phyloP scores from a whole-genome alignment of 2,888 invertebrate genomes.

The Campoplex nolae region DNA sequence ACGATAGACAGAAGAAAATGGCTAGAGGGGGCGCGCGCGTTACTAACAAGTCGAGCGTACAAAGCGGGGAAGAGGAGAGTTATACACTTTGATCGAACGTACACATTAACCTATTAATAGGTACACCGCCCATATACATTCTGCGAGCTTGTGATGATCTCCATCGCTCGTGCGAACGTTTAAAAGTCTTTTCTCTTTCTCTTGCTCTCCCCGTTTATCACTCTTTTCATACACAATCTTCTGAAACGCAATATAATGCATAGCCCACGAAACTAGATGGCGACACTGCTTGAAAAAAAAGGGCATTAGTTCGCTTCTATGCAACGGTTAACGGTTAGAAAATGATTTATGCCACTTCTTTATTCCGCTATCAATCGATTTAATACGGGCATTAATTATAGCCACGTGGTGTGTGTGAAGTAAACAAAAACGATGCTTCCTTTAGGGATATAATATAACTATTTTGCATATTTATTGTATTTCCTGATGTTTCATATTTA shows the following conservation, averaged over 20 bases:
- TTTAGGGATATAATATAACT: background rate
- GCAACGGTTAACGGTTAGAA: background rate
- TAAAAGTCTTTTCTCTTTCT: slow-evolving; percentile 36
- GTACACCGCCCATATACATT: slow-evolving; percentile 65
- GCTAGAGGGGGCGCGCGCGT: slow-evolving; percentile 3
- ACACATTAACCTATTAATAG: slow-evolving; percentile 72
- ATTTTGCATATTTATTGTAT: slow-evolving; percentile 1
- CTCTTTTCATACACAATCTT: background rate
- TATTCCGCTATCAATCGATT: background rate
- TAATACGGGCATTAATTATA: background rate
- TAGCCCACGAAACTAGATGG: slow-evolving; percentile 5
- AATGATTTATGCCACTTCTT: background rate
- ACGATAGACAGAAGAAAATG: slow-evolving; percentile 10
- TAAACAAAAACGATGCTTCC: background rate
- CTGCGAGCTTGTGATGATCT: slow-evolving; percentile 54
- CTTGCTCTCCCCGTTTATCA: background rate
- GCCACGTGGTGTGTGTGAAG: background rate
- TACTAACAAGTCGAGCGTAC: slow-evolving; percentile 42
- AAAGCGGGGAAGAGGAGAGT: slow-evolving; percentile 18
- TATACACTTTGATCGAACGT: slow-evolving; percentile 70
- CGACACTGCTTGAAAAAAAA: background rate
- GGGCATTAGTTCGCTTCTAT: background rate
- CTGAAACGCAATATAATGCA: slow-evolving; percentile 2
- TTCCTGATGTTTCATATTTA: slow-evolving; percentile 2
- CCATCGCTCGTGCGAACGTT: slow-evolving; percentile 60